A percentile compares a stretch with the other conserved stretches of the same genome.
Evolutionary conservation across 2,113 vertebrate genomes (phyloP).

Genomic region (Pomatorhinus ruficollis): DNA sequence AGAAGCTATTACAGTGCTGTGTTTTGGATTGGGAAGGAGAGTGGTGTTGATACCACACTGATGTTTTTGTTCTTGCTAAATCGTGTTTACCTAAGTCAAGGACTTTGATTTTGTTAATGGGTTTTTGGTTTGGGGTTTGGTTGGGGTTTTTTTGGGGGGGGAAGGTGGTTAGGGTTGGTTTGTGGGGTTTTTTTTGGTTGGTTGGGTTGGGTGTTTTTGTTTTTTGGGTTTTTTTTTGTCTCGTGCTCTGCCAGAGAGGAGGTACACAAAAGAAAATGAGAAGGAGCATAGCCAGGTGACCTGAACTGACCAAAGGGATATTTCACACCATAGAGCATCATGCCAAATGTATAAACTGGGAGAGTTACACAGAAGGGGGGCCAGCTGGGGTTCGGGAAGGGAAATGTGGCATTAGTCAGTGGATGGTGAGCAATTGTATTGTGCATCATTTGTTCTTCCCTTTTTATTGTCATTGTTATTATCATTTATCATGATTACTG

Average conservation of each 20-base stretch:
- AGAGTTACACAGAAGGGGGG: not conserved
- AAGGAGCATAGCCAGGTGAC: not conserved
- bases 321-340: not conserved
- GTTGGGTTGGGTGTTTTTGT: not conserved
- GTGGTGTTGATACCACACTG: not conserved
- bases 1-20: not conserved
- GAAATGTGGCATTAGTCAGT: not conserved
- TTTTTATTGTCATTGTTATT: not conserved
- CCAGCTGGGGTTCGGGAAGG: accelerated
- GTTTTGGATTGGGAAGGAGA: not conserved
- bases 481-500: not conserved
- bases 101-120: not conserved
- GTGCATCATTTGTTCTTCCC: not conserved
- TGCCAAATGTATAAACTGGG: not conserved
- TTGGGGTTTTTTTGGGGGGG: too few relatives aligned
- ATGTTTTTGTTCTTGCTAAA: not conserved
- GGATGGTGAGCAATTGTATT: not conserved
- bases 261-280: not conserved
- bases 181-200: not conserved
- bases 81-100: not conserved
- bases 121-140: not conserved
- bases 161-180: not conserved
- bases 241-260: not conserved
- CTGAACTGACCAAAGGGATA: not conserved
- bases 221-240: not conserved